These are phyloP conservation scores for Drosophila persimilis DNA, from an alignment of 1,140 invertebrate species.

Conservation along the genomic window DNA sequence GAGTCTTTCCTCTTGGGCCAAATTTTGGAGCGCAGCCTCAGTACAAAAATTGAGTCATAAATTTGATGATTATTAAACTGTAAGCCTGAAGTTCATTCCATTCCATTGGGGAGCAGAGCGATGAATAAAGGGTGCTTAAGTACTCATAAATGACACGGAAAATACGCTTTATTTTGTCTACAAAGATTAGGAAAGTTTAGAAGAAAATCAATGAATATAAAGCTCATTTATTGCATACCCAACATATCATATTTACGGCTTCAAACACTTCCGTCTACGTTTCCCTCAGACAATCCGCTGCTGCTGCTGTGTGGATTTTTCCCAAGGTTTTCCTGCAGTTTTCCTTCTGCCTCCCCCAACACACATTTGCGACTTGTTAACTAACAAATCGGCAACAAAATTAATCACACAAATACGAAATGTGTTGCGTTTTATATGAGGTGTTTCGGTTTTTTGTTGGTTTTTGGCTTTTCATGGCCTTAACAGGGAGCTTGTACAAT, in stretches of 20 bases:
- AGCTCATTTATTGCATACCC: too few species aligned
- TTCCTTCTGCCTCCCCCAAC: constrained; percentile 24
- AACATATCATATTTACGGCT: too few species aligned
- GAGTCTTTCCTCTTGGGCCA: constrained; percentile 5
- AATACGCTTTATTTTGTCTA: too few species aligned
- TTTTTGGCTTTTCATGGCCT: constrained; percentile 38
- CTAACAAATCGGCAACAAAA: constrained; percentile 58
- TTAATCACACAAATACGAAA: constrained; percentile 58
- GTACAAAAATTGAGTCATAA: constrained; percentile 70
- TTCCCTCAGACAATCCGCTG: too few species aligned
- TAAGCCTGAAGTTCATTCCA: constrained; percentile 23
- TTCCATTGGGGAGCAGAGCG: background rate
- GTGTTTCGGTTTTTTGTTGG: constrained; percentile 27
- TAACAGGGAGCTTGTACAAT: constrained; percentile 66
- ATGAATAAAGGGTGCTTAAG: background rate
- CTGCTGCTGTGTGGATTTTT: constrained; percentile 20
- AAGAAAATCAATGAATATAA: too few species aligned
- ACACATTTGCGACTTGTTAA: constrained; percentile 52
- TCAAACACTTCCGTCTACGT: too few species aligned
- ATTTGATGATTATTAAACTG: constrained; percentile 69
- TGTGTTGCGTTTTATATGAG: constrained; percentile 47
- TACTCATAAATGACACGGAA: constrained; percentile 4
- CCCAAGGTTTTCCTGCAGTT: constrained; percentile 53
- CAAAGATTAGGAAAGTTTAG: too few species aligned
- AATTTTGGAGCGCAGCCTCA: constrained; percentile 16